Evolutionary conservation across 64 coral and sea anemone species (phyloP).

Genomic region (Anthopleura sola): DNA sequence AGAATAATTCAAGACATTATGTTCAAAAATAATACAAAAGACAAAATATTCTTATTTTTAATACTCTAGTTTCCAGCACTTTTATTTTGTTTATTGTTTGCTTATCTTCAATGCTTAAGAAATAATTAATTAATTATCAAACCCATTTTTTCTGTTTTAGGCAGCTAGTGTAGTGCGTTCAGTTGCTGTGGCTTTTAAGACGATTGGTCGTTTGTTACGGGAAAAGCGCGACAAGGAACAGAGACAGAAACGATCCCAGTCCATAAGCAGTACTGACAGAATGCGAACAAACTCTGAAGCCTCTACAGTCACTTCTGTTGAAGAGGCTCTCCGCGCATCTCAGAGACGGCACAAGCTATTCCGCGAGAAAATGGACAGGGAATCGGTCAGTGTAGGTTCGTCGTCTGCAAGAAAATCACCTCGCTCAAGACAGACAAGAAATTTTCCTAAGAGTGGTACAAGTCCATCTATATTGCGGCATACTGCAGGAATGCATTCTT

Average conservation of each 20-base stretch:
- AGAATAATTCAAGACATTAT: too few species aligned
- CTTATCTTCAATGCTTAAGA: too few species aligned
- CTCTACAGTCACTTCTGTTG: constrained; percentile 64
- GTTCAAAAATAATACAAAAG: too few species aligned
- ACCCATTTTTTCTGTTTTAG: constrained; percentile 29
- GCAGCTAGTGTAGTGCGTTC: constrained; percentile 89
- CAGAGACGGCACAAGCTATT: constrained; percentile 49
- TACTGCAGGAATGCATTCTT: constrained; percentile 40
- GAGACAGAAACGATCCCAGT: constrained; percentile 49
- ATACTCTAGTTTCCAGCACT: too few species aligned
- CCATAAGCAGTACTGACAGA: constrained; percentile 76
- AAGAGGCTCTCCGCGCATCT: constrained; percentile 45
- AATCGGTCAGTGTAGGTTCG: constrained; percentile 13
- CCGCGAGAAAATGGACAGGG: constrained; percentile 53
- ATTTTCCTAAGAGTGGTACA: constrained; percentile 54
- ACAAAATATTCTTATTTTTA: too few species aligned
- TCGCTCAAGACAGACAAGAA: constrained; percentile 38
- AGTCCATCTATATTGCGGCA: constrained; percentile 83
- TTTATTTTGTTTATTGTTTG: too few species aligned
- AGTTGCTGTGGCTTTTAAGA: constrained; percentile 85
- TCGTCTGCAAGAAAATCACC: constrained; percentile 56
- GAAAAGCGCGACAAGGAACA: constrained; percentile 76
- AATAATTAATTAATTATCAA: too few species aligned
- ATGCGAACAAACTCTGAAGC: constrained; percentile 86
- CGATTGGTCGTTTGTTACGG: constrained; percentile 71